A percentile compares a stretch with the other conserved stretches of the same genome.
Conservation (phyloP, 1,140 invertebrate species). For the Acromyrmex echinatior region DNA sequence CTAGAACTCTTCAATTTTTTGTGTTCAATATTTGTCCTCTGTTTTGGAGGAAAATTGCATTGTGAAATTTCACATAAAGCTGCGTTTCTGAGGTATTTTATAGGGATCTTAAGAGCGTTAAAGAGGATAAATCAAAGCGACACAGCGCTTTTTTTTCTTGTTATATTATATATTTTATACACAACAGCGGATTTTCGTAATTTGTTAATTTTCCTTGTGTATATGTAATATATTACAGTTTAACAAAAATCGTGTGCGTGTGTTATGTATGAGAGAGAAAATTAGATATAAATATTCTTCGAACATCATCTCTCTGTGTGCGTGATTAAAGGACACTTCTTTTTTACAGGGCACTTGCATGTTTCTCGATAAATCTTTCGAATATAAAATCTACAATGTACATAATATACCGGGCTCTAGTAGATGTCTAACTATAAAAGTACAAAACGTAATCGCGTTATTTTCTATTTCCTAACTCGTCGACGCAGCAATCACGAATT, state of each 20-base stretch:
- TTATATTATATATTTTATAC: slow-evolving; percentile 73
- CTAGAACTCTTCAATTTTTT: slow-evolving; percentile 8
- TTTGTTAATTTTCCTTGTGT: slow-evolving; percentile 71
- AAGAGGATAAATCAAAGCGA: slow-evolving; percentile 28
- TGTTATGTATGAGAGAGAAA: slow-evolving; percentile 63
- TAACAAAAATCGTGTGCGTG: slow-evolving; percentile 33
- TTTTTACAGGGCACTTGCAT: slow-evolving; percentile 66
- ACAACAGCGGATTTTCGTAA: slow-evolving; percentile 64
- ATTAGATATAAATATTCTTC: slow-evolving; percentile 76
- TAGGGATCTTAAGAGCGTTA: slow-evolving; percentile 10
- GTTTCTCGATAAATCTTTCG: slow-evolving; percentile 40
- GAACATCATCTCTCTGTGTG: slow-evolving; percentile 63
- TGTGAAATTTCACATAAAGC: slow-evolving; percentile 21
- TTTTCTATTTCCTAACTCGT: slow-evolving; percentile 32
- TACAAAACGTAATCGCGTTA: slow-evolving; percentile 84
- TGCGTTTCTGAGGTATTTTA: neutral
- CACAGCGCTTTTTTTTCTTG: slow-evolving; percentile 55
- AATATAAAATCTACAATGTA: slow-evolving; percentile 48
- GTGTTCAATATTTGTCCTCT: neutral
- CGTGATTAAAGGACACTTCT: slow-evolving; percentile 49
- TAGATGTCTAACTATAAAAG: slow-evolving; percentile 77
- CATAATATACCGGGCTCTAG: slow-evolving; percentile 21
- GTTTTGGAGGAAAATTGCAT: neutral
- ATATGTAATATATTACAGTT: slow-evolving; percentile 80
- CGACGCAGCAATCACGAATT: slow-evolving; percentile 42